A percentile compares a stretch with the other conserved stretches of the same genome.
These are phyloP conservation scores for Stylophora pistillata DNA, from an alignment of 64 coral and sea anemone species.

Conservation along the genomic window DNA sequence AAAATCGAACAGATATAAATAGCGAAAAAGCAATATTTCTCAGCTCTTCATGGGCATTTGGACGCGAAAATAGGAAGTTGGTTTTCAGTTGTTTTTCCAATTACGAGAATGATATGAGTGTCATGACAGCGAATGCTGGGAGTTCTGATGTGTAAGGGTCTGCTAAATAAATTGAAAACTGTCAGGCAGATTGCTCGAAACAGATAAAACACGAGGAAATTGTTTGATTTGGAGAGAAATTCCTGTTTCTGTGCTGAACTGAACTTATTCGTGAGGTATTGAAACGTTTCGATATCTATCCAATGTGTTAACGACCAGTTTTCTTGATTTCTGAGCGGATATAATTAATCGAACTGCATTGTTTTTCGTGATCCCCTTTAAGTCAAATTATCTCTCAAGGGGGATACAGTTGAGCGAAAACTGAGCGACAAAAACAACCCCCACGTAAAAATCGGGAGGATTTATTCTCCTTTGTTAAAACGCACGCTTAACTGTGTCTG, in stretches of 20 bases:
- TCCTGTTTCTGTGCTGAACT: not conserved
- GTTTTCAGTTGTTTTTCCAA: not conserved
- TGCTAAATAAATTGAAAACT: not conserved
- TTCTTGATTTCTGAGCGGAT: not conserved
- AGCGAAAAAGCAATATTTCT: too few species aligned
- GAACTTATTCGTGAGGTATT: not conserved
- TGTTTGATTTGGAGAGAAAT: not conserved
- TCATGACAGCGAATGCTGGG: too few species aligned
- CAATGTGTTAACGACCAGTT: not conserved
- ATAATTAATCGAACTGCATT: conserved; percentile 5
- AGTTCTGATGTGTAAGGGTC: not conserved
- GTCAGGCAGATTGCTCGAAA: too few species aligned
- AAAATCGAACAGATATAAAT: not conserved
- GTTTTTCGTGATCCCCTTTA: conserved; percentile 19
- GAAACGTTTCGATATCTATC: too few species aligned
- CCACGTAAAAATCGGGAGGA: too few species aligned
- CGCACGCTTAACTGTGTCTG: not conserved
- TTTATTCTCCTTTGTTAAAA: not conserved
- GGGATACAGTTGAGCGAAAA: not conserved
- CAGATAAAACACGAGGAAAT: not conserved
- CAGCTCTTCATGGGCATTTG: too few species aligned
- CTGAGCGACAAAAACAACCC: not conserved
- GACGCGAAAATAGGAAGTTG: not conserved
- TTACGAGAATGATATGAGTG: too few species aligned
- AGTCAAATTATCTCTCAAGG: not conserved